phyloP scores from a whole-genome alignment of 1,140 invertebrate species.

The Neotoxoptera formosana region DNA sequence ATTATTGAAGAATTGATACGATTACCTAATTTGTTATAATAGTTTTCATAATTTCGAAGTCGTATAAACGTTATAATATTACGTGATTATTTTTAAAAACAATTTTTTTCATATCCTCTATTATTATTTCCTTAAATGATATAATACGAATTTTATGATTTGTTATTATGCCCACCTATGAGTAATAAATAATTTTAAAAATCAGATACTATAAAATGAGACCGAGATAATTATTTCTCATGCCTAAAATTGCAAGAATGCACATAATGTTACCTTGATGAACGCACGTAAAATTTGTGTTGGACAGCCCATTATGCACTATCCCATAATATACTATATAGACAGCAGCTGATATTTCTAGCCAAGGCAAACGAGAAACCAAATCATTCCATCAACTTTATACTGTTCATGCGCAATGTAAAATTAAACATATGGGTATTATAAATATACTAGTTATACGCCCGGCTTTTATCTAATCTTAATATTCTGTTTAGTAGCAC shows the following conservation, averaged over 20 bases:
- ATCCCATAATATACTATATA: not conserved
- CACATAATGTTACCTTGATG: not conserved
- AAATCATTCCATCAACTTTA: not conserved
- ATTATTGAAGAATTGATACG: not conserved
- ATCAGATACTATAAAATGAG: too few species aligned
- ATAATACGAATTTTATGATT: too few species aligned
- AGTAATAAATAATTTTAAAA: too few species aligned
- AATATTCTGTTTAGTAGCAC: not conserved
- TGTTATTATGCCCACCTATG: too few species aligned
- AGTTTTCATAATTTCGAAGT: not conserved
- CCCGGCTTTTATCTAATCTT: conserved; percentile 37
- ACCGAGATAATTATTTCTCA: not conserved
- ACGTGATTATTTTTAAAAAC: not conserved
- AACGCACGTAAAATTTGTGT: not conserved
- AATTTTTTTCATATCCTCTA: not conserved
- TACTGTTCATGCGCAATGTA: not conserved
- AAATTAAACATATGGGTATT: not conserved
- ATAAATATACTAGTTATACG: not conserved
- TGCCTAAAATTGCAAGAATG: not conserved
- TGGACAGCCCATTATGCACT: not conserved
- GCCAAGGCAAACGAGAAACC: conserved; percentile 36
- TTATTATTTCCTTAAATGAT: too few species aligned
- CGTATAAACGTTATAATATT: too few species aligned
- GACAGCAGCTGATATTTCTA: conserved; percentile 7
- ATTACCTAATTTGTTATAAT: not conserved